Conservation (phyloP, 2,113 vertebrate genomes). For the Rousettus leschenaultii region DNA sequence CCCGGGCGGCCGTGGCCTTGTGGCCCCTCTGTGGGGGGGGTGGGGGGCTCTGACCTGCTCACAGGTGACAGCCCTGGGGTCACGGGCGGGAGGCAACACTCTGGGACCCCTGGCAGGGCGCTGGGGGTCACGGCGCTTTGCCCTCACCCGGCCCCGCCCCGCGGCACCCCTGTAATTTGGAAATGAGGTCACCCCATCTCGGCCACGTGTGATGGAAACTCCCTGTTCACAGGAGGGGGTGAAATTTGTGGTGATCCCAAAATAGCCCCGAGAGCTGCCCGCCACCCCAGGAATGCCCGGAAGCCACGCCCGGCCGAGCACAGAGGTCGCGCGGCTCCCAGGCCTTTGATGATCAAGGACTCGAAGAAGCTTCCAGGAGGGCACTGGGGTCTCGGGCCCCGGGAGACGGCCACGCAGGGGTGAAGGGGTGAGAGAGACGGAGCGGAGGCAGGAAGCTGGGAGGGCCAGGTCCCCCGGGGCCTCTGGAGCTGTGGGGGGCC, state of each 20-base stretch:
- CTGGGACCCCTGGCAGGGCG: fast-evolving
- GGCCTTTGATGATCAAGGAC: background rate
- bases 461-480: too few relatives aligned
- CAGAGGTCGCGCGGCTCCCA: constrained; percentile 22
- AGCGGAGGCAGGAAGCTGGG: too few relatives aligned
- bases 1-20: fast-evolving
- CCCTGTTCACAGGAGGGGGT: background rate
- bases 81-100: background rate
- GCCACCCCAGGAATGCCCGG: constrained; percentile 44
- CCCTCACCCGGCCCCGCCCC: background rate
- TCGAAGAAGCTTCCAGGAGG: constrained; percentile 26
- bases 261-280: constrained; percentile 47
- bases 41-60: fast-evolving
- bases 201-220: background rate
- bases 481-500: too few relatives aligned
- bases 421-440: too few relatives aligned
- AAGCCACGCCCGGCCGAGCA: constrained; percentile 18
- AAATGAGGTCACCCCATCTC: background rate
- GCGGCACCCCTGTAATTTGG: constrained; percentile 38
- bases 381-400: background rate
- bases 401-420: too few relatives aligned
- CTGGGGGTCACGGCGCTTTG: background rate
- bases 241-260: constrained; percentile 48
- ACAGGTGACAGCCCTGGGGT: background rate
- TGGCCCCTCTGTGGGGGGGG: background rate